phyloP scores from a whole-genome alignment of 2,888 invertebrate species.

The Lasioglossum oenotherae region DNA sequence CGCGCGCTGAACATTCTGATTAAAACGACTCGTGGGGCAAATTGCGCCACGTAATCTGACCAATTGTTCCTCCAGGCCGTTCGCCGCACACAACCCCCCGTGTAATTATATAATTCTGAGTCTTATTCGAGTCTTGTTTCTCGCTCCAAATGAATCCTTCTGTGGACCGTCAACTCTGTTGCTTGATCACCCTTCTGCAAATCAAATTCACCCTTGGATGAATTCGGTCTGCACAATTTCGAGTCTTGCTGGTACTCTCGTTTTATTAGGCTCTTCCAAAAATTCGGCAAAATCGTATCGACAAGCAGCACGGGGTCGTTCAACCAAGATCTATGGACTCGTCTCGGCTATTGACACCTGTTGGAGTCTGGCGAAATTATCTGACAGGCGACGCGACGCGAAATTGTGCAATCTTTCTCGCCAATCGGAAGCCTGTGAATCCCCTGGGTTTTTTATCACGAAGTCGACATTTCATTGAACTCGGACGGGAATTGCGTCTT shows the following conservation, averaged over 20 bases:
- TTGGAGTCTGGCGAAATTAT: neutral
- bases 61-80: neutral
- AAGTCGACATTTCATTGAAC: neutral
- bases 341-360: neutral
- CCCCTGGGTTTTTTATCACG: neutral
- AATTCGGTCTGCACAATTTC: too few species aligned
- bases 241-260: too few species aligned
- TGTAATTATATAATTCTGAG: neutral
- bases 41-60: slow-evolving; percentile 2
- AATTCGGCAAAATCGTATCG: neutral
- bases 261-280: too few species aligned
- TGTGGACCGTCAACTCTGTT: too few species aligned
- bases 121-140: too few species aligned
- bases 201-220: too few species aligned
- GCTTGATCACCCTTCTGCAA: too few species aligned
- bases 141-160: too few species aligned
- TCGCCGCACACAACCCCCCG: neutral
- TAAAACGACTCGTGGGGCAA: slow-evolving; percentile 5
- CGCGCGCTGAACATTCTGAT: slow-evolving; percentile 35
- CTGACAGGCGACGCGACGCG: neutral
- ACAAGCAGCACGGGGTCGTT: neutral
- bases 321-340: neutral
- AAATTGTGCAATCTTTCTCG: neutral
- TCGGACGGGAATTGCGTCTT: neutral
- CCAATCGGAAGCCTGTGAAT: neutral